These are phyloP conservation scores for Penaeus vannamei DNA, from an alignment of 1,140 invertebrate species.

Conservation along the genomic window DNA sequence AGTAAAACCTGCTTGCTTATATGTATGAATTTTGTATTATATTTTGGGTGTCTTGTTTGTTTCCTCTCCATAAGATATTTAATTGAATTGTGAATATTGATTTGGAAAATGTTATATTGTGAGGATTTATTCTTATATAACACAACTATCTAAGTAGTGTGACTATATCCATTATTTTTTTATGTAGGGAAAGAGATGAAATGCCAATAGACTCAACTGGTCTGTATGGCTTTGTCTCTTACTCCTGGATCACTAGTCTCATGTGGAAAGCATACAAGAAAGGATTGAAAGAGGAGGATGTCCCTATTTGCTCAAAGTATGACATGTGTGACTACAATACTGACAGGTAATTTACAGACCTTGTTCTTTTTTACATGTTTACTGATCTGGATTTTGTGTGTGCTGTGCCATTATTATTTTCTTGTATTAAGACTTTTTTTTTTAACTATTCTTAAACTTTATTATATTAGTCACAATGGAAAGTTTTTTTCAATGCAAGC, in stretches of 20 bases:
- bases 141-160: not conserved
- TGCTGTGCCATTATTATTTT: too few species aligned
- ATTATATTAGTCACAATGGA: too few species aligned
- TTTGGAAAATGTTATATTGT: too few species aligned
- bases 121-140: not conserved
- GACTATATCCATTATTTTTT: conserved; percentile 48
- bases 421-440: too few species aligned
- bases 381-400: too few species aligned
- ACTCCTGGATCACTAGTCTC: conserved; percentile 77
- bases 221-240: conserved; percentile 76
- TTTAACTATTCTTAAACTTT: too few species aligned
- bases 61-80: too few species aligned
- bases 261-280: conserved; percentile 76
- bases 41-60: too few species aligned
- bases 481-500: too few species aligned
- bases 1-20: too few species aligned
- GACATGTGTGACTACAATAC: conserved; percentile 75
- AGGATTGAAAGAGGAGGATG: conserved; percentile 72
- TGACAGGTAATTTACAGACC: conserved; percentile 70
- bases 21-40: too few species aligned
- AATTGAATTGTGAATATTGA: too few species aligned
- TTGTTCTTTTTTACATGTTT: not conserved
- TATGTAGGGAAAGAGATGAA: conserved; percentile 66
- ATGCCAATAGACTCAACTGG: conserved; percentile 74
- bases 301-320: conserved; percentile 74